phyloP scores from a whole-genome alignment of 2,888 invertebrate species.

The Autographa gamma region DNA sequence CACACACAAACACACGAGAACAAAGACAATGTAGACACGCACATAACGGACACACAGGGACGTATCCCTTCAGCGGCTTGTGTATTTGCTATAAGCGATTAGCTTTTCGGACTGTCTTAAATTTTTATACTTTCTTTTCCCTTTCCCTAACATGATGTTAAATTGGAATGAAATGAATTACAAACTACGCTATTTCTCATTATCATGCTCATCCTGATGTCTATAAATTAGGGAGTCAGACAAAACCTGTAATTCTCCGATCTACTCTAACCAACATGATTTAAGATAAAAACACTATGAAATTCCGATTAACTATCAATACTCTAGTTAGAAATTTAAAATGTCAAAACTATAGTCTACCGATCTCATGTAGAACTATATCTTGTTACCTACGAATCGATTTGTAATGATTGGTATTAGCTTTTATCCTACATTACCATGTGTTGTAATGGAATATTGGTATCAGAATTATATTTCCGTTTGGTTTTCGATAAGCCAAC shows the following conservation, averaged over 20 bases:
- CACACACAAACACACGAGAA: slow-evolving; percentile 90
- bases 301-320: slow-evolving; percentile 69
- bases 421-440: slow-evolving; percentile 72
- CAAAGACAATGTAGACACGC: slow-evolving; percentile 89
- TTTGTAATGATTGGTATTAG: slow-evolving; percentile 63
- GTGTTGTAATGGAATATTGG: slow-evolving; percentile 88
- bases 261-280: slow-evolving; percentile 77
- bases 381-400: slow-evolving; percentile 67
- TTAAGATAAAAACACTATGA: slow-evolving; percentile 72
- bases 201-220: slow-evolving; percentile 85
- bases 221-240: slow-evolving; percentile 78
- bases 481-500: slow-evolving; percentile 61
- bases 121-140: slow-evolving; percentile 49
- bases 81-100: slow-evolving; percentile 87
- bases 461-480: slow-evolving; percentile 62
- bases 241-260: slow-evolving; percentile 70
- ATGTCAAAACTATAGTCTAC: slow-evolving; percentile 73
- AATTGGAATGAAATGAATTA: slow-evolving; percentile 63
- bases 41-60: slow-evolving; percentile 87
- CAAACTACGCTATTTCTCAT: slow-evolving; percentile 77
- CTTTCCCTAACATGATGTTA: slow-evolving; percentile 50
- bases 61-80: slow-evolving; percentile 82
- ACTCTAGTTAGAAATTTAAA: slow-evolving; percentile 68
- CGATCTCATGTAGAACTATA: slow-evolving; percentile 69
- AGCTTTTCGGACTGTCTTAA: slow-evolving; percentile 60